These are phyloP conservation scores for Rotaria socialis DNA, from an alignment of 2,888 invertebrate genomes.

Conservation along the genomic window DNA sequence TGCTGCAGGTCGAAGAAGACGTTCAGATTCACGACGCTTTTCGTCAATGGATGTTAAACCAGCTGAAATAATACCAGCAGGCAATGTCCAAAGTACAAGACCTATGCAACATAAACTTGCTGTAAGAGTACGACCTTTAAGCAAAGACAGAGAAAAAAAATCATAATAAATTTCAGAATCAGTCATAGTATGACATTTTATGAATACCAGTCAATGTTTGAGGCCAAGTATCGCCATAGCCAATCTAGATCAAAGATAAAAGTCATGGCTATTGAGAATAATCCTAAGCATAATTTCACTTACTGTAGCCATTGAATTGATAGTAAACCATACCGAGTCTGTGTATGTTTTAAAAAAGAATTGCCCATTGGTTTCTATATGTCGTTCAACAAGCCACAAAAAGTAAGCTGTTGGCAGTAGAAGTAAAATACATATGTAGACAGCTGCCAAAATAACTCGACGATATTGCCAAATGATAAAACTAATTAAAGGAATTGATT, in stretches of 20 bases:
- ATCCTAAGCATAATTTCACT: too few relatives aligned
- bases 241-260: background rate
- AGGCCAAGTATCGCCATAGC: slow-evolving; percentile 23
- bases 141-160: background rate
- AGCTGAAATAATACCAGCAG: background rate
- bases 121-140: background rate
- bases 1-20: background rate
- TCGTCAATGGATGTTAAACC: slow-evolving; percentile 1
- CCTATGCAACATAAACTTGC: background rate
- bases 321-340: background rate
- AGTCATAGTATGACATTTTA: too few relatives aligned
- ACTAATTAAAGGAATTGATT: background rate
- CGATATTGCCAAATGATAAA: background rate
- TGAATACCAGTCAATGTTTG: background rate
- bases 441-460: background rate
- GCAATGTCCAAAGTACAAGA: background rate
- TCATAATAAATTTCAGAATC: too few relatives aligned
- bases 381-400: background rate
- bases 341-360: background rate
- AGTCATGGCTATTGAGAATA: too few relatives aligned
- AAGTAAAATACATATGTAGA: background rate
- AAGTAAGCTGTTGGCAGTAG: background rate
- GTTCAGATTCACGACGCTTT: background rate
- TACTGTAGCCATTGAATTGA: slow-evolving; percentile 17
- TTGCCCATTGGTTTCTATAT: background rate